phyloP scores from a whole-genome alignment of 1,140 invertebrate species.

The Thaumatotibia leucotreta region DNA sequence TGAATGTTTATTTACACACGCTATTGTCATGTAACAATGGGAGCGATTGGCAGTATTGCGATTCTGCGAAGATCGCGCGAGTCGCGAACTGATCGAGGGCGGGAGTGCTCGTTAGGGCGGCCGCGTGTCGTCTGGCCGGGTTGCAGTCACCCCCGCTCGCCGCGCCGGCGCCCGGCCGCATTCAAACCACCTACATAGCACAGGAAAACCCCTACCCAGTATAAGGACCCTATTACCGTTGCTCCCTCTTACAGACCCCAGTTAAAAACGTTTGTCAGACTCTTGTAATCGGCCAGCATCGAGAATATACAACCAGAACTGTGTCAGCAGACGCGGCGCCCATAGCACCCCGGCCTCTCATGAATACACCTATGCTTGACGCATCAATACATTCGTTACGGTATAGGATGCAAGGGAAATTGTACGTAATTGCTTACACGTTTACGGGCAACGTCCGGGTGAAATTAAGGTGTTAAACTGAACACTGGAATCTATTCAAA shows the following conservation, averaged over 20 bases:
- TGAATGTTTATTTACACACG: conserved; percentile 27
- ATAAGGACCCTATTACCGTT: background rate
- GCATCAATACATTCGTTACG: conserved; percentile 64
- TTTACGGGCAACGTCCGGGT: background rate
- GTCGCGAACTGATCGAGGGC: conserved; percentile 32
- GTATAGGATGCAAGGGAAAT: conserved; percentile 35
- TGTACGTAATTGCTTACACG: conserved; percentile 29
- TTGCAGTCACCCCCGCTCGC: conserved; percentile 51
- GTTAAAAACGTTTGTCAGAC: background rate
- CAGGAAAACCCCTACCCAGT: background rate
- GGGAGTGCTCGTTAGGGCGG: conserved; percentile 48
- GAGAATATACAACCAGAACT: conserved; percentile 32
- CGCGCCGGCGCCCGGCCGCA: conserved; percentile 64
- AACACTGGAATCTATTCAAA: background rate
- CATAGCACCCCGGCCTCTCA: conserved; percentile 55
- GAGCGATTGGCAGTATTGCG: conserved; percentile 24
- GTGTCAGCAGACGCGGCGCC: conserved; percentile 61
- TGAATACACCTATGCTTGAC: conserved; percentile 57
- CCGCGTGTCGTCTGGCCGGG: conserved; percentile 69
- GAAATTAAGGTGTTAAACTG: background rate
- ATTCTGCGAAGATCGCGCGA: conserved; percentile 29
- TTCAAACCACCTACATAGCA: background rate
- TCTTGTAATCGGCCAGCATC: background rate
- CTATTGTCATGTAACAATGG: conserved; percentile 51
- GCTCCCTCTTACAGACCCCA: background rate